Evolutionary conservation across 2,113 vertebrate genomes (phyloP).

Genomic region (Alligator mississippiensis): DNA sequence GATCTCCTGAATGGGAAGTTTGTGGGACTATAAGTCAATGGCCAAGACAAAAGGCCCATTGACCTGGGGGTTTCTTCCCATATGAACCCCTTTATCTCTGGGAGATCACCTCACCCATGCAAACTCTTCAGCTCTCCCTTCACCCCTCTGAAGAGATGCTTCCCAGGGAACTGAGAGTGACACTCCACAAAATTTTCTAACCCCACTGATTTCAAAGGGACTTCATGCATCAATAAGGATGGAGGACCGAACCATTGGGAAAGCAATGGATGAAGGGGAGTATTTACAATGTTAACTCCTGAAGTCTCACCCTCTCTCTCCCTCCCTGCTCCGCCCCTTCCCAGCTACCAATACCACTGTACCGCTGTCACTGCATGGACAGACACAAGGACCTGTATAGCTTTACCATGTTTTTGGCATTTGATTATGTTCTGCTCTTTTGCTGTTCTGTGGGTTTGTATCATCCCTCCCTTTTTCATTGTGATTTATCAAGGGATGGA

Average conservation of each 20-base stretch:
- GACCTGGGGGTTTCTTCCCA: not conserved
- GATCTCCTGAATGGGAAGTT: not conserved
- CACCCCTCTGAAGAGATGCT: not conserved
- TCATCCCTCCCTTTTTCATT: not conserved
- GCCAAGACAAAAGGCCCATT: not conserved
- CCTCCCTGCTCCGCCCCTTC: too few relatives aligned
- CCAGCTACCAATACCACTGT: too few relatives aligned
- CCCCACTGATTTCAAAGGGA: not conserved
- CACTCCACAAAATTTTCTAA: not conserved
- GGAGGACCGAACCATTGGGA: too few relatives aligned
- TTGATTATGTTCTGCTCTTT: fast-evolving
- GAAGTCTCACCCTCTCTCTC: too few relatives aligned
- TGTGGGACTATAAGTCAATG: not conserved
- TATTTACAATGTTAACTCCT: not conserved
- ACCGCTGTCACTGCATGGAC: not conserved
- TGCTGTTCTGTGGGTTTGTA: fast-evolving
- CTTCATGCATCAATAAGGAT: not conserved
- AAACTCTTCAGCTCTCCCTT: not conserved
- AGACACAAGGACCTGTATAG: not conserved
- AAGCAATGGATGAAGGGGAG: not conserved
- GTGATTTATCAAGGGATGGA: not conserved
- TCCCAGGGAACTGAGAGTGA: not conserved
- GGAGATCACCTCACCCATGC: not conserved
- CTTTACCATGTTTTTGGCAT: not conserved
- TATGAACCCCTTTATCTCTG: not conserved